Evolutionary conservation across 1,140 invertebrate species (phyloP), one percentile per base, ranked within the genome.

Genomic region (Diachasmimorpha longicaudata): DNA sequence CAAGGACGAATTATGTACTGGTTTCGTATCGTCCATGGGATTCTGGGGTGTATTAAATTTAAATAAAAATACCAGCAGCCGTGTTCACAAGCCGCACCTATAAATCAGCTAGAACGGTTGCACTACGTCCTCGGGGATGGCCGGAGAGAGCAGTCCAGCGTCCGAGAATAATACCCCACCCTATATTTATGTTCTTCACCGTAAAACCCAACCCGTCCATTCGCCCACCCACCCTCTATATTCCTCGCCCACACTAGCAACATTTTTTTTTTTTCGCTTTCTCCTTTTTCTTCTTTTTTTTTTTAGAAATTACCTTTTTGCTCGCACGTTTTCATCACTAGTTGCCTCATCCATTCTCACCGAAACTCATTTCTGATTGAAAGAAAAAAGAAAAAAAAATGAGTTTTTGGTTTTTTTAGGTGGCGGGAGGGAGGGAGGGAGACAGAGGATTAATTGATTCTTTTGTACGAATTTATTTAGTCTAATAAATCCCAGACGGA

Each of bases 21-120:
- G 58, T 63, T 63, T 58, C 14, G 48, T 74, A 66, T 74, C 23
- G 39, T 67, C 25, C 44, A 69, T 84, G 80, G 82, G 83, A 80
- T 83, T 68, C n/a, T 10, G 16, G 72, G 76, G 77, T 85, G 84
- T 87, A 89, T 89, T 89, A 88, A 87, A 88, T 88, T 88, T 88
- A 88, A 89, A 89, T 88, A 88, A 89, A 89, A 88, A 89, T 88
- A 87, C 86, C 87, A 79, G 85, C 85, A 85, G 84, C 85, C 82
- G 82, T 86, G 85, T 87, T 86, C 87, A 84, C 86, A 82, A 85
- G 81, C 83, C 81, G 81, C 81, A 82, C 81, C 85, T 86, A 88
- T 88, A 88, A 88, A 89, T 88, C 87, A 89, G 75, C 74, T 81
- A 82, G 83, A 83, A 81, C 81, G 82, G 84, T 82, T 23, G 63